Evolutionary conservation across 2,113 vertebrate species (phyloP).

Genomic region (Microtus montanus): DNA sequence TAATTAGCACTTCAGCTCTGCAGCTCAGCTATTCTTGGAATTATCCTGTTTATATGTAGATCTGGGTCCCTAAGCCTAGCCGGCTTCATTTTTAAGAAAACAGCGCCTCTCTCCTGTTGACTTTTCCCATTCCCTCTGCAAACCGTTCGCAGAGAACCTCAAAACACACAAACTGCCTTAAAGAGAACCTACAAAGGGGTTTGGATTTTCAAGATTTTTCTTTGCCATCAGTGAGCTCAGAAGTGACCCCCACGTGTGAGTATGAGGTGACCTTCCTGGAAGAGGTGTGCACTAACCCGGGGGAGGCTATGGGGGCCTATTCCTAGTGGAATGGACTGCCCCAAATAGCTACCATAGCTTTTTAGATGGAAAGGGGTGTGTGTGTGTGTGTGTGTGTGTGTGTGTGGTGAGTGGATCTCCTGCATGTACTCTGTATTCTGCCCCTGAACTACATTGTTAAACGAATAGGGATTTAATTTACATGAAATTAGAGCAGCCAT

Average conservation of each 20-base stretch:
- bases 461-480: slow-evolving; percentile 24
- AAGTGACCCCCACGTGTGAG: background rate
- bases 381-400: background rate
- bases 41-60: slow-evolving; percentile 47
- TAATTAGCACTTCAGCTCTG: slow-evolving; percentile 46
- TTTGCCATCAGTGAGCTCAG: background rate
- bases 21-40: slow-evolving; percentile 17
- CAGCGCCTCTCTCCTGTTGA: background rate
- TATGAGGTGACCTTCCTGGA: background rate
- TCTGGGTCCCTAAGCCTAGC: background rate
- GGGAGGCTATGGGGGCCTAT: background rate
- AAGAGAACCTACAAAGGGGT: background rate
- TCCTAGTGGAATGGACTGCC: background rate
- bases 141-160: background rate
- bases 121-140: background rate
- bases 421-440: background rate
- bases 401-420: background rate
- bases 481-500: background rate
- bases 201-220: slow-evolving; percentile 26
- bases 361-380: background rate
- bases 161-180: background rate
- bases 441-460: background rate
- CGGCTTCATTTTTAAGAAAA: background rate
- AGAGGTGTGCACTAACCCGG: background rate
- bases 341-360: background rate